Base-by-base conservation (phyloP, 2,113 vertebrate genomes). In the Leiothrix lutea region DNA sequence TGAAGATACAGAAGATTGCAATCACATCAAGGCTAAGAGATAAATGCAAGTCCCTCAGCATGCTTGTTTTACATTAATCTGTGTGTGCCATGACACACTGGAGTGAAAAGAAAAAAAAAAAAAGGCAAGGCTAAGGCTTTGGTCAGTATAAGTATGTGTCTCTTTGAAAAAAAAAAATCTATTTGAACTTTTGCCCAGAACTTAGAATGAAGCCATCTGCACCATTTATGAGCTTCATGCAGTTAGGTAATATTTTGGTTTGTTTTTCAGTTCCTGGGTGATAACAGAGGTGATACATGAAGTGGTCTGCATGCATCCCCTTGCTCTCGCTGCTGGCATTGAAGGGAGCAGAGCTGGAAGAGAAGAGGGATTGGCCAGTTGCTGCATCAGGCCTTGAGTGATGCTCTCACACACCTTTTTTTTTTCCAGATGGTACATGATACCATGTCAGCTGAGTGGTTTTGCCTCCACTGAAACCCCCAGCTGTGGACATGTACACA, bases 101-200 rank as follows among this genome's bases (percentile, higher is more conserved):
- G 7, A 61, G 54, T 2, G 6, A 1, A 4, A 31, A 84, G 42
- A 87, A 50, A 61, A 54, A 64, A 66, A 78, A 40, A 9, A 40
- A 47, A 24, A 8, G 26, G 31, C 45, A 86, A 64, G 50, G 78
- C 7, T 85, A 69, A 65, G 38, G 11, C 15, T 67, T 96, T 72
- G 60, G 64, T 93, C 60, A 53, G 44, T 53, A 10, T n/a, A 79
- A 84, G 56, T 8, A 80, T 50, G 5, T 66, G 79, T 86, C 33
- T 50, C 3, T 57, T 84, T 33, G 6, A 28, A 62, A 74, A 78
- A 38, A 74, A 78, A 12, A 25, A 51, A 44, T 9, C 9, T 33
- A 62, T 80, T 95, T 95, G 95, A 88, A 96, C 56, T 28, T 71
- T 80, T 95, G 88, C 95, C 94, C 85, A 93, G 88, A 94, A 80